Evolutionary conservation across 2,888 invertebrate genomes (phyloP).

Genomic region (Atrina japonica): DNA sequence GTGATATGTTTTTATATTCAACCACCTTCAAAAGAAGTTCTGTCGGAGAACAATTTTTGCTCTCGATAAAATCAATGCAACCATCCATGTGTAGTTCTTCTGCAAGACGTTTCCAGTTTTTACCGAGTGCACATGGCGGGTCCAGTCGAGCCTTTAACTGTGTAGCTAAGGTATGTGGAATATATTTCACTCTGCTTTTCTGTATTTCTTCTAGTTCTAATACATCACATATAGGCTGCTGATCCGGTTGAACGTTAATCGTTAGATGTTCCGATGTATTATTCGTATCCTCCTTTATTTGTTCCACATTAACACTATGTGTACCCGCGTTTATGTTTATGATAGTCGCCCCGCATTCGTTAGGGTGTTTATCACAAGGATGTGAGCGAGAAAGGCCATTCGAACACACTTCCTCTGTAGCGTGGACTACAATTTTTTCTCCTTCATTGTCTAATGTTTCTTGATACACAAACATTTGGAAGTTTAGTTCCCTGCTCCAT

Average conservation of each 20-base stretch:
- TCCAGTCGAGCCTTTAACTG: conserved; percentile 55
- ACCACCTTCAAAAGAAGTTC: conserved; percentile 46
- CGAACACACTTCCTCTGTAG: conserved; percentile 36
- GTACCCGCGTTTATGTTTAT: conserved; percentile 2
- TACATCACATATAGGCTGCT: neutral
- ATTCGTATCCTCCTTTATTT: conserved; percentile 4
- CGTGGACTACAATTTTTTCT: conserved; percentile 59
- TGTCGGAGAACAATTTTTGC: conserved; percentile 46
- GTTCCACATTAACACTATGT: conserved; percentile 4
- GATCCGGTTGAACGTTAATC: neutral
- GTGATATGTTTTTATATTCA: conserved; percentile 40
- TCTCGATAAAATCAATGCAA: conserved; percentile 50
- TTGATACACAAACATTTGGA: conserved; percentile 59
- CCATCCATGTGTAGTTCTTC: conserved; percentile 45
- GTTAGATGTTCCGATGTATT: neutral
- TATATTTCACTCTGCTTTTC: neutral
- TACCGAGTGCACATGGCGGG: conserved; percentile 45
- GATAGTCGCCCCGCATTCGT: neutral
- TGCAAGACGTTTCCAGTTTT: conserved; percentile 59
- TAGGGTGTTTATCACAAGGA: neutral
- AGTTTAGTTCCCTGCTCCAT: conserved; percentile 53
- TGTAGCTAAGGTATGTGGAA: conserved; percentile 43
- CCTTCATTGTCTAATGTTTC: conserved; percentile 49
- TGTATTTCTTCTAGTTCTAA: conserved; percentile 4
- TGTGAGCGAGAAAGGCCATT: neutral